Base-by-base conservation (phyloP, 1,140 invertebrate genomes). In the Drosophila erecta region DNA sequence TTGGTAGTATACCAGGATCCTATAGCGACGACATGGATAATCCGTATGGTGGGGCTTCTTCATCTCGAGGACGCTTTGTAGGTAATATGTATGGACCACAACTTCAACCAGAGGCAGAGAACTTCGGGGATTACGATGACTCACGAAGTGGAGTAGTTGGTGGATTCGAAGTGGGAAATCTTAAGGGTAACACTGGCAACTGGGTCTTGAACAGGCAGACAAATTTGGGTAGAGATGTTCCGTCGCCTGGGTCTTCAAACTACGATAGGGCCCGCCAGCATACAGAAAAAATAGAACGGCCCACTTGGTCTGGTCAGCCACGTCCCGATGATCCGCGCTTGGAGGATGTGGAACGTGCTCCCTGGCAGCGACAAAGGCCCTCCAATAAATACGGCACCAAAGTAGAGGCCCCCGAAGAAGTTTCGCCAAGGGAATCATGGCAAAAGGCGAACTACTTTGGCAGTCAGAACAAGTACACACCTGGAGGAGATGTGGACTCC, bases 91-190 rank as follows among this genome's bases (percentile, higher is more conserved):
- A 58, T 17, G 24, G 43, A 10, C 41, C 56, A 17, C 47, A 49
- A n/a, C 22, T 22, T 6, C 67, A 81, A n/a, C 12, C 27, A 2
- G 66, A 67, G 8, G 41, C 44, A 2, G 60, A 73, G 7, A 24
- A 8, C 15, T 77, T 66, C 11, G 71, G 17, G 10, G 54, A 76
- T 20, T 76, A 69, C 30, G 67, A 69, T 14, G 66, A 47, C 15
- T 10, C 38, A 20, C 41, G 56, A 14, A 44, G 22, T 27, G 33
- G 27, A 30, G 10, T 35, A 10, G 8, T 38, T 2, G 41, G 14
- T 2, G 49, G 41, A 4, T 87, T 86, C 2, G 58, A 71, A 6
- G 79, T 86, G 15, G 79, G 65, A 14, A 64, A 87, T 49, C 57
- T 86, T 0, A 83, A 83, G 12, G 70, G 81, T 24, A 66, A 4